These are phyloP conservation scores for Pollachius pollachius DNA, from an alignment of 2,113 vertebrate genomes.

Conservation along the genomic window DNA sequence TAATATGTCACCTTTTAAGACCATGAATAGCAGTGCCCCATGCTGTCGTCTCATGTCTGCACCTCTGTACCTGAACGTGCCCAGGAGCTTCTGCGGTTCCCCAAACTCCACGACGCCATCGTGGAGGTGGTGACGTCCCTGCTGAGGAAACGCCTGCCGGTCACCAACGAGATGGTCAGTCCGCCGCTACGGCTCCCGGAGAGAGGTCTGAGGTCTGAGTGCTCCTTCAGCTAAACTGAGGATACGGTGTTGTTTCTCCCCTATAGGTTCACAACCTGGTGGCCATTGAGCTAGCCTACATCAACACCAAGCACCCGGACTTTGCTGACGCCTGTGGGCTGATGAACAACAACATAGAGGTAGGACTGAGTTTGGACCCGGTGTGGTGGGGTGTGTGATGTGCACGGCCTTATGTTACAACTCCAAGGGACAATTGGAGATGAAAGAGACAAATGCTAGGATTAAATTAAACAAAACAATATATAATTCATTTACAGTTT, in stretches of 20 bases:
- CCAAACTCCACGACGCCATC: slow-evolving; percentile 96
- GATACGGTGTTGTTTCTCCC: neutral
- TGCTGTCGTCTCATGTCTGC: no score
- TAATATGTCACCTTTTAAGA: no score
- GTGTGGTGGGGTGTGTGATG: no score
- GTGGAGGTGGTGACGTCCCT: slow-evolving; percentile 98
- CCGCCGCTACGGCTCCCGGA: neutral
- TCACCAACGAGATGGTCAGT: slow-evolving; percentile 97
- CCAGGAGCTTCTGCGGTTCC: slow-evolving; percentile 93
- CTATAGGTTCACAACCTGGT: slow-evolving; percentile 96
- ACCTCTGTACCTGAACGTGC: slow-evolving; percentile 1
- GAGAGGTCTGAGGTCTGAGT: neutral
- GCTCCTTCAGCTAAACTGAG: neutral
- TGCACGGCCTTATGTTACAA: no score
- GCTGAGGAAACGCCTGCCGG: slow-evolving; percentile 88
- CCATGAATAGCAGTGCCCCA: no score
- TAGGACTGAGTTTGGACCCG: slow-evolving; percentile 48
- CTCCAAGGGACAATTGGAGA: no score
- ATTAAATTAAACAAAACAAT: neutral
- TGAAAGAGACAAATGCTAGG: neutral
- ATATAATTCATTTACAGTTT: no score
- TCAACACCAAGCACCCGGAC: slow-evolving; percentile 98
- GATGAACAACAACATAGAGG: slow-evolving; percentile 98
- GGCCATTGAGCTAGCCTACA: slow-evolving; percentile 96
- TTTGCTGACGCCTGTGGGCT: slow-evolving; percentile 96